Base-by-base conservation (phyloP, 2,797 vertebrate species). In the Siniperca undulata region DNA sequence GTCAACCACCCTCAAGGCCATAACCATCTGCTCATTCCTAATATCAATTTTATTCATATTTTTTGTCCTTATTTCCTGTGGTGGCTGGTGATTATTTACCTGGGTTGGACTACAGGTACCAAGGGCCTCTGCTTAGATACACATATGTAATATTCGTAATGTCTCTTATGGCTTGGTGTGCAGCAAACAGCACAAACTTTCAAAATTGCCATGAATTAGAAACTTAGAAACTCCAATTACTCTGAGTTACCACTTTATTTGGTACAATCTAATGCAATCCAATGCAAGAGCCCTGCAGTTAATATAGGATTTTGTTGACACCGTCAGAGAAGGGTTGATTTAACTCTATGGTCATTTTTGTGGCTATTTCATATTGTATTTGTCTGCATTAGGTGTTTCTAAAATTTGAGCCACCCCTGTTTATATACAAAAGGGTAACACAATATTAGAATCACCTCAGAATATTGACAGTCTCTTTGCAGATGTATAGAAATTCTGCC, bases 1-100 rank as follows among this genome's bases (percentile, higher is more conserved):
- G 60, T 48, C 80, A 76, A 48, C 69, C 19, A 50, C 34, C 81
- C 81, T 30, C 36, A 53, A 78, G 85, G 74, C 78, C 64, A 71
- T 56, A 82, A 77, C 55, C 56, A 88, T 67, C 77, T 82, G 87
- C 59, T 86, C 69, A 61, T 59, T 72, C 24, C 53, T 70, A 36
- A 69, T 67, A 61, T 77, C 38, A 38, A 55, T 86, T 76, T 38
- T 74, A 68, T 69, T 65, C 30, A 48, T 79, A 11, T 60, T 59
- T 62, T 65, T 20, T 78, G 16, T 36, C 53, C 69, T 62, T 74
- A 66, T 67, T 61, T 79, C 53, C 53, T 73, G 13, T 67, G 52
- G 38, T 53, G 13, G 52, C 38, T 66, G 24, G 48, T 68, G 65
- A 72, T 82, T 62, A 53, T 52, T 72, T 68, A 79, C 65, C 67